A percentile compares a stretch with the other conserved stretches of the same genome.
These are phyloP conservation scores for Pammene fasciana DNA, from an alignment of 2,888 invertebrate genomes.

Conservation along the genomic window DNA sequence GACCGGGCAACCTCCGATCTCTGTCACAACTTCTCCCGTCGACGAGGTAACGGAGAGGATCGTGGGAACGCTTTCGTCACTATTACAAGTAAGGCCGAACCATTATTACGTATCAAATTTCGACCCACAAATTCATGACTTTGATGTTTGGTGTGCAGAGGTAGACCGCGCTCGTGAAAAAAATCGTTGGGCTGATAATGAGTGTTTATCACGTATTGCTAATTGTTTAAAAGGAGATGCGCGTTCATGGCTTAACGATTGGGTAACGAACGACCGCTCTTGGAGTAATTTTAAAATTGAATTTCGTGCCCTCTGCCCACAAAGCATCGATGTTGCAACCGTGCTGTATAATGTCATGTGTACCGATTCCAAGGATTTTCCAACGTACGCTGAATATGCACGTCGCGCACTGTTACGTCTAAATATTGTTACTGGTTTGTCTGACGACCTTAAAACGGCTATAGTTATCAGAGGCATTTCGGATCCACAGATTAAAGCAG, in stretches of 20 bases:
- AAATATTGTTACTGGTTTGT: conserved; percentile 19
- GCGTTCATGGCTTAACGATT: conserved; percentile 46
- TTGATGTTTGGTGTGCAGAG: conserved; percentile 47
- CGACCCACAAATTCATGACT: conserved; percentile 46
- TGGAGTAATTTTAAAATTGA: conserved; percentile 48
- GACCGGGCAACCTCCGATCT: too few species aligned
- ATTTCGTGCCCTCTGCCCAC: conserved; percentile 47
- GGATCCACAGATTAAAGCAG: conserved; percentile 34
- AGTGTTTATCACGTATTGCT: conserved; percentile 44
- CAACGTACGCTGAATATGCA: conserved; percentile 50
- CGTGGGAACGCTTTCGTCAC: not conserved
- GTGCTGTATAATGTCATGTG: conserved; percentile 46
- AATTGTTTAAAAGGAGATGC: conserved; percentile 45
- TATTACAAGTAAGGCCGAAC: not conserved
- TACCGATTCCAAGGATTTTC: conserved; percentile 45
- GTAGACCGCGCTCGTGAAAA: conserved; percentile 46
- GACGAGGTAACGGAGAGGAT: too few species aligned
- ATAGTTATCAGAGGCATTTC: conserved; percentile 29
- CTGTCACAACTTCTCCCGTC: too few species aligned
- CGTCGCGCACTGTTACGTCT: conserved; percentile 46
- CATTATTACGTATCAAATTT: conserved; percentile 43
- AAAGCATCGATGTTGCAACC: conserved; percentile 44
- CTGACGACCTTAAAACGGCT: conserved; percentile 20
- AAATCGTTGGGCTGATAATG: too few species aligned
- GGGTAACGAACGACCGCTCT: conserved; percentile 45